phyloP scores from a whole-genome alignment of 2,888 invertebrate genomes.

The Poecilus cupreus region DNA sequence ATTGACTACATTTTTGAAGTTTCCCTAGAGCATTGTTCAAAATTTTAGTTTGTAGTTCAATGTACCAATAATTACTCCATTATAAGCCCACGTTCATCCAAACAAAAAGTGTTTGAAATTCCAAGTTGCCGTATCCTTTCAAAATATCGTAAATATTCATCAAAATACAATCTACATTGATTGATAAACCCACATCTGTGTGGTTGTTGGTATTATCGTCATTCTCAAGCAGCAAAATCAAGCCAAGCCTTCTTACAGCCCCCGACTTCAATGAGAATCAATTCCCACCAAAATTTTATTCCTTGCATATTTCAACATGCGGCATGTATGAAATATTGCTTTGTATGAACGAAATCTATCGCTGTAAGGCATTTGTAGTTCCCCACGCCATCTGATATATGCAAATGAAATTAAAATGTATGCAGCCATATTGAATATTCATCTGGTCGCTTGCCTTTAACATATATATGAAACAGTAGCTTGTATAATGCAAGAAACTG shows the following conservation, averaged over 20 bases:
- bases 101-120: neutral
- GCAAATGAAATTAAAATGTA: conserved; percentile 49
- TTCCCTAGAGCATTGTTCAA: conserved; percentile 11
- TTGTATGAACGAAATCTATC: conserved; percentile 57
- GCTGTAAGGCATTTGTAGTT: conserved; percentile 24
- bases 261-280: conserved; percentile 14
- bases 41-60: neutral
- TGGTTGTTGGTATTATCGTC: conserved; percentile 19
- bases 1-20: neutral
- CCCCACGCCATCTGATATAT: conserved; percentile 42
- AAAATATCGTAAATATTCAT: conserved; percentile 14
- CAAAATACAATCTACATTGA: neutral
- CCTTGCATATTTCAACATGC: conserved; percentile 57
- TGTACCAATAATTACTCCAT: conserved; percentile 2
- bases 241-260: neutral
- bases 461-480: conserved; percentile 69
- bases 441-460: conserved; percentile 41
- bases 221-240: neutral
- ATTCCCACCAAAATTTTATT: conserved; percentile 53
- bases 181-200: conserved; percentile 24
- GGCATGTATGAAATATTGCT: conserved; percentile 53
- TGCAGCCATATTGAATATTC: conserved; percentile 55
- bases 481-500: conserved; percentile 72
- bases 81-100: neutral
- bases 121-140: neutral